Evolutionary conservation across 2,888 invertebrate species (phyloP), one percentile per base, ranked within the genome.

Genomic region (Hemaris fuciformis): DNA sequence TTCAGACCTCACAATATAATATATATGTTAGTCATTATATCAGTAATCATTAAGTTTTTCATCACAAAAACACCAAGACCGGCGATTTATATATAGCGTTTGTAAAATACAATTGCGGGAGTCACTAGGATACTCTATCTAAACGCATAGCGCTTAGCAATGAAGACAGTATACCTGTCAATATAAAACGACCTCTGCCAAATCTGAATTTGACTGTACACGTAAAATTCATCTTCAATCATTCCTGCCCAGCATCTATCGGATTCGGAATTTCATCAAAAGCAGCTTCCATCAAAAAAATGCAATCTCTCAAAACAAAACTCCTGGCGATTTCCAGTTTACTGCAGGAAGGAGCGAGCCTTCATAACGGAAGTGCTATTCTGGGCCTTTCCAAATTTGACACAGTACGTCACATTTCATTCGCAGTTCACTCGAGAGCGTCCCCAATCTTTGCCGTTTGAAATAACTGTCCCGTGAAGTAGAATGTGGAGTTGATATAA

Each of bases 391-490:
- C 53, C 38, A 57, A 38, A 57, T 57, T 57, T 41, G 18, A 48
- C 41, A 48, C 25, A 25, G 15, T 48, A 76, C 75, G 74, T 72
- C 77, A 82, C 79, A 84, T 84, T 85, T 85, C 81, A 83, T 77
- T 79, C 73, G 76, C 79, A 78, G 81, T 84, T 79, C 87, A 80
- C 81, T 79, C 63, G 84, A 84, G 84, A 71, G 83, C 83, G 77
- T 83, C 87, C n/a, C 81, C 70, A 81, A 72, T 77, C 77, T 80
- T 80, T 72, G 80, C 73, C 77, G 80, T 71, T 83, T 85, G 84
- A 84, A 85, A 88, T 88, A 89, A 88, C 87, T 86, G 89, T 87
- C 88, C 81, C 83, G 84, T 83, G 84, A 83, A 79, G 80, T 77
- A 88, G 85, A 89, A n/a, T 83, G 84, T 83, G 84, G 83, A 79